Evolutionary conservation across 1,140 invertebrate genomes (phyloP).

Genomic region (Dendrolimus punctatus): DNA sequence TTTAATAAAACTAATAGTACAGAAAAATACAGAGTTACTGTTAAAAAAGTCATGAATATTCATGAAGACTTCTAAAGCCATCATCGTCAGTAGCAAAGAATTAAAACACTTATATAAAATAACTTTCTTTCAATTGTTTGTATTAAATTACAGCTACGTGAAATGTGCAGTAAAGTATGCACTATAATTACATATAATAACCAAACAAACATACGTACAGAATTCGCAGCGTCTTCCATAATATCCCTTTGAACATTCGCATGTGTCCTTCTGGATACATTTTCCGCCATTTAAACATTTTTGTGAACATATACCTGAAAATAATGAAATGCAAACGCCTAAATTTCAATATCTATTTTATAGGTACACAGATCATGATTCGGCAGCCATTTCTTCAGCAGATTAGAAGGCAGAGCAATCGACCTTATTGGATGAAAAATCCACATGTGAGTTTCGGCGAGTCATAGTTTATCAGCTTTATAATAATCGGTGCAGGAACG

Average conservation of each 20-base stretch:
- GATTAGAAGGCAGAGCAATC: conserved; percentile 25
- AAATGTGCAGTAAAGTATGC: no score
- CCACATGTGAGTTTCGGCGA: conserved; percentile 38
- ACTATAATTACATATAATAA: not conserved
- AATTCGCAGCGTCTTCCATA: conserved; percentile 92
- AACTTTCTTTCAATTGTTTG: no score
- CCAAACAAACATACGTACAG: conserved; percentile 77
- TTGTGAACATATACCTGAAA: conserved; percentile 89
- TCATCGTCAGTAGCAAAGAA: no score
- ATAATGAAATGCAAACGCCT: conserved; percentile 12
- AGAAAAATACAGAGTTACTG: no score
- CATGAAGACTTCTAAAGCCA: no score
- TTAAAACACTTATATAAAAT: no score
- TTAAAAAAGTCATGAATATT: no score
- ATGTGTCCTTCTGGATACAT: conserved; percentile 94
- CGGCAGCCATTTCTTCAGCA: conserved; percentile 31
- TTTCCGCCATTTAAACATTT: conserved; percentile 96
- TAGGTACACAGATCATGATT: conserved; percentile 27
- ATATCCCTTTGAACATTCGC: conserved; percentile 90
- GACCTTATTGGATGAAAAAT: conserved; percentile 49
- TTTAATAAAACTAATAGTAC: no score
- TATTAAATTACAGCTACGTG: no score
- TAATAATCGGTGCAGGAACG: no score
- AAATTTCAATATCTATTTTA: conserved; percentile 7
- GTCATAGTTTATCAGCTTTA: no score